Base-by-base conservation (phyloP, 2,888 invertebrate genomes). In the Deroplatys truncata region DNA sequence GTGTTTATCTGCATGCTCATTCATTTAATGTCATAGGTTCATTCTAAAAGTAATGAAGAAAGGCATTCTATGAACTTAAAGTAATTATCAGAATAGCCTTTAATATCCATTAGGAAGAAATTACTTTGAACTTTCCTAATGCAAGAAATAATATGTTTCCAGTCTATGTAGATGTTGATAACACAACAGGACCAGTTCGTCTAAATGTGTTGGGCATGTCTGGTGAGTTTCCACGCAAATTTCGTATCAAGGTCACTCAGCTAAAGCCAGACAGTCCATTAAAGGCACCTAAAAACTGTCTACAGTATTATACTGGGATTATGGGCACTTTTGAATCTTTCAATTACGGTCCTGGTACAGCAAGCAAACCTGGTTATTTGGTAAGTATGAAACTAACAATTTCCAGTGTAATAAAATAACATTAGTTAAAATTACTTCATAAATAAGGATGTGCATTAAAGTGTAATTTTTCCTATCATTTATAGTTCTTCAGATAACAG, bases 141-240 rank as follows among this genome's bases (percentile, higher is more conserved):
- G 25, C 7, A 72, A 72, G 25, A 72, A 72, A 72, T 72, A 20
- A 25, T 72, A 5, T 72, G 9, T 72, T 93, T 94, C 25, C 92
- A 97, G 97, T 97, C 90, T 97, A 97, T 92, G 94, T 97, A 25
- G 96, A 97, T 93, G 96, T 97, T 25, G 95, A 95, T 8, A 94
- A 95, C 89, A 93, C 95, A 0, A 92, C 93, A 0, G 96, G 96
- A 0, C 96, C 96, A 25, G 93, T 97, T 56, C 95, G 95, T 92
- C 91, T 97, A 7, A 95, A 96, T 20, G 94, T 97, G 9, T 94
- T 96, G 92, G 35, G 86, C 89, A 90, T 31, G 84, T 49, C 84
- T 1, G 82, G 85, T 1, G 83, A 86, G 28, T n/a, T 88, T 28
- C 88, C 88, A n/a, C 94, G 96, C 91, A 93, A 96, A 0, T 96